These are phyloP conservation scores for Lordiphosa mommai DNA, from an alignment of 1,140 invertebrate species.

Conservation along the genomic window DNA sequence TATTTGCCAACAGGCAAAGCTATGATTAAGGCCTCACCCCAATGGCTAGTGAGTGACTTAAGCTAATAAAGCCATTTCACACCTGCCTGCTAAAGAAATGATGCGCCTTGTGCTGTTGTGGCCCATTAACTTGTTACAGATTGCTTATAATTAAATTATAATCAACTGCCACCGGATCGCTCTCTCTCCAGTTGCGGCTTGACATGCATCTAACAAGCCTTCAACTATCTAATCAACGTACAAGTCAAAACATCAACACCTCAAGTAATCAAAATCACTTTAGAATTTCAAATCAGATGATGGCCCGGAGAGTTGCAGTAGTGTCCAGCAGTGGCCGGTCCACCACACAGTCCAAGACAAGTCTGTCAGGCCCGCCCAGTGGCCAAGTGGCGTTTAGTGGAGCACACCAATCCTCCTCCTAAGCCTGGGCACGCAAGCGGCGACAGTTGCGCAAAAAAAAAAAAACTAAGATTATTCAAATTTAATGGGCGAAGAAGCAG, in stretches of 20 bases:
- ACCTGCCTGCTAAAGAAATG: slow-evolving; percentile 57
- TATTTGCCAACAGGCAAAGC: too few species aligned
- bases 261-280: slow-evolving; percentile 78
- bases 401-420: slow-evolving; percentile 21
- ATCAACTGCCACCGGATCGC: slow-evolving; percentile 35
- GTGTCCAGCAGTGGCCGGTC: slow-evolving; percentile 4
- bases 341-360: slow-evolving; percentile 12
- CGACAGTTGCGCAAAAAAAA: slow-evolving; percentile 39
- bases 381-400: slow-evolving; percentile 42
- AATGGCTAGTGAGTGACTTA: too few species aligned
- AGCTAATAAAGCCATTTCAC: slow-evolving; percentile 76
- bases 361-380: slow-evolving; percentile 53
- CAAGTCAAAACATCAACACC: slow-evolving; percentile 78
- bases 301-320: slow-evolving; percentile 38
- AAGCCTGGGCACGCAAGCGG: slow-evolving; percentile 43
- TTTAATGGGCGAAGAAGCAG: slow-evolving; percentile 66
- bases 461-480: slow-evolving; percentile 71
- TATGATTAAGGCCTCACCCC: too few species aligned
- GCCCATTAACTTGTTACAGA: slow-evolving; percentile 70
- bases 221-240: slow-evolving; percentile 75
- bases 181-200: slow-evolving; percentile 10
- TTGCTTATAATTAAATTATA: slow-evolving; percentile 78
- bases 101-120: background rate
- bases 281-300: slow-evolving; percentile 75
- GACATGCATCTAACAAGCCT: slow-evolving; percentile 76